Evolutionary conservation across 2,797 vertebrate genomes (phyloP), one percentile per base, ranked within the genome.

Genomic region (Melanotaenia nigrans): DNA sequence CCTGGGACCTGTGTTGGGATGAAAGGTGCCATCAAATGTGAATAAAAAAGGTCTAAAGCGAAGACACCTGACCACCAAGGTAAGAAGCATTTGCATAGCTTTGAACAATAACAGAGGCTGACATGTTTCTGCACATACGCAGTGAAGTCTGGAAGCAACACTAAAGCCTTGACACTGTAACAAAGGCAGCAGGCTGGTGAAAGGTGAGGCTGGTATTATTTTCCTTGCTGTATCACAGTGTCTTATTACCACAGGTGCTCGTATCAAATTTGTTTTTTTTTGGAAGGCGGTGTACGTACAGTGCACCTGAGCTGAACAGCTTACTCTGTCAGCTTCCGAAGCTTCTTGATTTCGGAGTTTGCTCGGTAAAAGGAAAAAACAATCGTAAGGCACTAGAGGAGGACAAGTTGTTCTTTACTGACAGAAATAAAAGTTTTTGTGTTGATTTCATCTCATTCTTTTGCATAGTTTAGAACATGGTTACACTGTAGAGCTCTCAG

Each of bases 221-320:
- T 84, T 66, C 77, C 70, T 62, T 51, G 72, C 71, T 79, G 65
- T 68, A 71, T 68, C 64, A 40, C 22, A 45, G 82, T 70, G 68
- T 87, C 79, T 84, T 53, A 57, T 90, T 85, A 83, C 82, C 84
- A 85, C 78, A 79, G 85, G 82, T 82, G 74, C 78, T 77, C 69
- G 65, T 45, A 79, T 76, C 82, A 63, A 55, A 25, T 81, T 77
- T 84, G 67, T 51, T 30, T 58, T 35, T 71, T 30, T 18, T 13
- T 12, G 36, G 0, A 4, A 55, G 42, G 49, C 25, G n/a, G 40
- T 60, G 57, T 45, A 70, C 71, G 64, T 60, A 74, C 68, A 60
- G 62, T 47, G 42, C 70, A 65, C 73, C 24, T 22, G 60, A 54
- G 51, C 60, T 42, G 56, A 11, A 36, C 36, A 47, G 42, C 42